A percentile compares a stretch with the other conserved stretches of the same genome.
Conservation (phyloP, 2,113 vertebrate species). For the Campylomormyrus numenius region DNA sequence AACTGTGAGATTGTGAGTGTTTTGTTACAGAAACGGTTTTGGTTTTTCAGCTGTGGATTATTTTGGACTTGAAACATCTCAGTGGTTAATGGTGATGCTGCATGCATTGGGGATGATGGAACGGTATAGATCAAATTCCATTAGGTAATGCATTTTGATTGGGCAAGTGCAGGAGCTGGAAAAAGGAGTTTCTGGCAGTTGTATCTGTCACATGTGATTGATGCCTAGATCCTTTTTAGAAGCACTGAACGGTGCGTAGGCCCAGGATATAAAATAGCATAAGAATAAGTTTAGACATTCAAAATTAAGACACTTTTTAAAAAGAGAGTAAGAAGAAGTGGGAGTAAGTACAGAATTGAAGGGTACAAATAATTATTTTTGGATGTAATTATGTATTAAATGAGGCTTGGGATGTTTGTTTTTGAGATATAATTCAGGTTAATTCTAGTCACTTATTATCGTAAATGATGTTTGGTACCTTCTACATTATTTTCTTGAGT, state of each 20-base stretch:
- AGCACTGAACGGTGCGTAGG: slow-evolving; percentile 16
- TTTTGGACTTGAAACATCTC: background rate
- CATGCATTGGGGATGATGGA: slow-evolving; percentile 37
- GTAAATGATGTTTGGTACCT: background rate
- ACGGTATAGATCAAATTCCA: slow-evolving; percentile 48
- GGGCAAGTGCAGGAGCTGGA: slow-evolving; percentile 51
- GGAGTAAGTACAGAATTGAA: background rate
- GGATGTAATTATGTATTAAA: background rate
- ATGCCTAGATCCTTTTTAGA: slow-evolving; percentile 18
- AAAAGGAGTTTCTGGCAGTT: slow-evolving; percentile 42
- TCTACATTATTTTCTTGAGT: background rate
- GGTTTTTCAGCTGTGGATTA: background rate
- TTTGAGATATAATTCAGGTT: background rate
- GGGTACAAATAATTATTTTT: background rate
- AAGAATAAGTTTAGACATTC: background rate
- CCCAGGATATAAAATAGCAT: background rate
- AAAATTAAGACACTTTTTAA: background rate
- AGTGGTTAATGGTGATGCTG: slow-evolving; percentile 43
- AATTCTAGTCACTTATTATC: background rate
- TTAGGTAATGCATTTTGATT: slow-evolving; percentile 52
- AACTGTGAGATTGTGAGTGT: background rate
- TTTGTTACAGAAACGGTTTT: too few relatives aligned
- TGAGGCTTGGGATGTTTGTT: background rate
- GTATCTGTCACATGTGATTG: slow-evolving; percentile 25
- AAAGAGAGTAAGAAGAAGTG: background rate